Base-by-base conservation (phyloP, 2,113 vertebrate genomes). In the Callorhinus ursinus region DNA sequence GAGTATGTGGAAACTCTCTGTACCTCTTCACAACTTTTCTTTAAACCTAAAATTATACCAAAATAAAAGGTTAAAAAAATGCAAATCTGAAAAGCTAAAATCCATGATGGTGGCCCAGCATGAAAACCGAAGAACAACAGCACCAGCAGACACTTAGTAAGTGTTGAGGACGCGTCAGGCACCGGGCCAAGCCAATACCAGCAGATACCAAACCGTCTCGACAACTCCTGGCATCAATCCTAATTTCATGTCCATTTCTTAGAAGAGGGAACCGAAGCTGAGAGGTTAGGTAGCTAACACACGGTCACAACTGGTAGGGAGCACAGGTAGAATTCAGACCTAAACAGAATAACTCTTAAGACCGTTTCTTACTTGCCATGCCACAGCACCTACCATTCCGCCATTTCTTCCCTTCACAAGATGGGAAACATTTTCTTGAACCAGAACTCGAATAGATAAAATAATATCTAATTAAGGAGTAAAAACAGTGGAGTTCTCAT, bases 1-100 rank as follows among this genome's bases (percentile, higher is more conserved):
- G 22, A 1, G 15, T 31, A 69, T 65, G 59, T 9, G 31, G 49
- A 84, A 90, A 88, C 19, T 81, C 53, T 71, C n/a, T 85, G 39
- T 49, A 83, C 14, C 14, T 77, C 67, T 93, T 72, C 53, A 42
- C n/a, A 81, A 53, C 19, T 96, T 92, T 79, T 71, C 59, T 95
- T 84, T 69, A 90, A 90, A 42, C 15, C 85, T 80, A 63, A 88
- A 96, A 82, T 28, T 69, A 80, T 9, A 24, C 24, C 26, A 57
- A 67, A 93, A 76, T 31, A 31, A 88, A 93, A 88, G 57, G 49
- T 26, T 65, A 22, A 51, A 55, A 57, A 74, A 84, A 46, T 22
- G 24, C 2, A 79, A 86, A 57, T 61, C 19, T 77, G 42, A 59
- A 87, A 92, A 96, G 77, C 2, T n/a, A 55, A 85, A 88, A 77